Evolutionary conservation across 2,113 vertebrate species (phyloP), one percentile per base, ranked within the genome.

Genomic region (Rynchops niger): DNA sequence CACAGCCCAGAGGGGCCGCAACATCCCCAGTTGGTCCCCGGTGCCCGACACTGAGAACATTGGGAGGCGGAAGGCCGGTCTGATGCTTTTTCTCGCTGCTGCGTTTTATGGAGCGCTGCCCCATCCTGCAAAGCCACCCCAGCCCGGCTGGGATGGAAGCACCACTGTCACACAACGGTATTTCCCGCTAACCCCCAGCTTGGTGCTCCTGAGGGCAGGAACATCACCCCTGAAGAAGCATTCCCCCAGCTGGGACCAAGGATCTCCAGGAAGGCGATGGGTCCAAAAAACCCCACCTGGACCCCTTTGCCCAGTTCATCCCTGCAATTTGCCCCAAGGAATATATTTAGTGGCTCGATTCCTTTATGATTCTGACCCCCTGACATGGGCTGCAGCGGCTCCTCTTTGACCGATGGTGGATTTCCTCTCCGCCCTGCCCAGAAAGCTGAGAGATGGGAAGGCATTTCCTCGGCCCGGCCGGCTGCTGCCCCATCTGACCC

Each of bases 151-250:
- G 65, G 71, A 62, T 50, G 76, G 63, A 70, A 78, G 1, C 25
- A 38, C 43, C 63, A 17, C 34, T 17, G 0, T 23, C 72, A 20
- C 4, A 0, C n/a, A 5, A 0, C 0, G 2, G 0, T 21, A 50
- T 8, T 15, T 67, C 83, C 83, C 67, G 9, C 27, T 38, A 36
- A 42, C 13, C 45, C 82, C 82, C n/a, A 16, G 9, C 58, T 17
- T 11, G 36, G 23, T 27, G 40, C 34, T 50, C 21, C 1, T 0
- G 4, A 43, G n/a, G 56, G 36, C 40, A 32, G 77, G 42, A 38
- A 86, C 93, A 3, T 9, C 40, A 20, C 10, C 70, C 59, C 20
- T 0, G 0, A 17, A 19, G 58, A 21, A 63, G n/a, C 8, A 0
- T 47, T 40, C 27, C 34, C 36, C 49, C 22, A 12, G 8, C 21